Evolutionary conservation across 2,888 invertebrate species (phyloP), one percentile per base, ranked within the genome.

Genomic region (Opisthograptis luteolata): DNA sequence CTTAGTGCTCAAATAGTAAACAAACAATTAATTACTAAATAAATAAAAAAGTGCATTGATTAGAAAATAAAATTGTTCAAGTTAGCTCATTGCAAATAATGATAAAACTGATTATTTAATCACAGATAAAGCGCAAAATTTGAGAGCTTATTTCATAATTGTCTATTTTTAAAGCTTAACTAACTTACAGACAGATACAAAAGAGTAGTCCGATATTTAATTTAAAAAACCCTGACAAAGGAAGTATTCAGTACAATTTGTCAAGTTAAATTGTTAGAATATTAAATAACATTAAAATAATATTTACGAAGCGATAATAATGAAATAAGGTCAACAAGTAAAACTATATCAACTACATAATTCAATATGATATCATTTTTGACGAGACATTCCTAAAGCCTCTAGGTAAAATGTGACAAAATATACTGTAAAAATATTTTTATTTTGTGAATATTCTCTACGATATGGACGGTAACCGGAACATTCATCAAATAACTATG

Each of bases 1-100:
- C 90, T 87, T 82, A 84, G 88, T 90, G 88, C 84, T 81, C 80
- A 82, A 81, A 81, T 76, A 82, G 75, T 81, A 81, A 80, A 84
- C 68, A 78, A 84, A 83, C 73, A 79, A 81, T 81, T 81, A 82
- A 83, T 80, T 83, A 82, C 78, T 85, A 86, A 85, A 87, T 88
- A 88, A 88, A 88, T 87, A 87, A 74, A 76, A 76, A 73, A 83
- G 87, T 87, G 87, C 84, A 83, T 83, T 82, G 76, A 80, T 80
- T 76, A 79, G 70, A 79, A 77, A 74, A 73, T 72, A 71, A 72
- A 78, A 79, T 84, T 86, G 81, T 85, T 87, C 83, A 84, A 82
- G 73, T 83, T 79, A 82, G 80, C 81, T 81, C 79, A 34, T 75
- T 68, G 76, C 73, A 71, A 74, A 69, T 73, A 76, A 76, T 74